These are phyloP conservation scores for Pocillopora damicornis DNA, from an alignment of 64 coral and sea anemone species.

Conservation along the genomic window DNA sequence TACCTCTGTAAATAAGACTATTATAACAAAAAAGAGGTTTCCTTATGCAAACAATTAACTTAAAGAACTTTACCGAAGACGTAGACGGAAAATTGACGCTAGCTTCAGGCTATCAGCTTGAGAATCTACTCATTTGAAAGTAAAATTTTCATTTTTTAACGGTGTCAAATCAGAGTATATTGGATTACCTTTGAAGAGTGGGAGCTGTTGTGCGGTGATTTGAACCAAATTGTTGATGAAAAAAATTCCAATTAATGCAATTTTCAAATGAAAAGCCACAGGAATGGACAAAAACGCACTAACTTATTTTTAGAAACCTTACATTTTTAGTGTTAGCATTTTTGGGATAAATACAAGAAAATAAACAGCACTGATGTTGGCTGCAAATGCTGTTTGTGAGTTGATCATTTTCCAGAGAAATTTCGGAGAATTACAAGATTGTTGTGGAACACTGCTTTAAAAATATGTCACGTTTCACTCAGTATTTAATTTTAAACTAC, in stretches of 20 bases:
- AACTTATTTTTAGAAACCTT: neutral
- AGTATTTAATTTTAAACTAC: neutral
- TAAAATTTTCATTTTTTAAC: neutral
- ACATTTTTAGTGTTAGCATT: too few species aligned
- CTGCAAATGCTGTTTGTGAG: too few species aligned
- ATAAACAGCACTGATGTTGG: too few species aligned
- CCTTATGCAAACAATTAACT: neutral
- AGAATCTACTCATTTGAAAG: neutral
- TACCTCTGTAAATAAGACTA: neutral
- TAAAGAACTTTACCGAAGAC: neutral
- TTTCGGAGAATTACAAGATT: too few species aligned
- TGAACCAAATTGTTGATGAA: neutral
- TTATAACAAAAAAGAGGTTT: neutral
- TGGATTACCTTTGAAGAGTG: neutral
- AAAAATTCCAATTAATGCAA: neutral
- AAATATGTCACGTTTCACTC: neutral
- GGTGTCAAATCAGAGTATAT: neutral
- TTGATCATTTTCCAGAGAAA: too few species aligned
- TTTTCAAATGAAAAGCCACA: neutral
- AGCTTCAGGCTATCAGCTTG: neutral
- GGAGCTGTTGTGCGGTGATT: neutral
- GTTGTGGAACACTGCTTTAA: too few species aligned
- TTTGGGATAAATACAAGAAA: too few species aligned
- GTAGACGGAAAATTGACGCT: slow-evolving; percentile 29
- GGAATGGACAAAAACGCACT: neutral